phyloP scores from a whole-genome alignment of 2,888 invertebrate genomes.

The Cephus sareptanus region DNA sequence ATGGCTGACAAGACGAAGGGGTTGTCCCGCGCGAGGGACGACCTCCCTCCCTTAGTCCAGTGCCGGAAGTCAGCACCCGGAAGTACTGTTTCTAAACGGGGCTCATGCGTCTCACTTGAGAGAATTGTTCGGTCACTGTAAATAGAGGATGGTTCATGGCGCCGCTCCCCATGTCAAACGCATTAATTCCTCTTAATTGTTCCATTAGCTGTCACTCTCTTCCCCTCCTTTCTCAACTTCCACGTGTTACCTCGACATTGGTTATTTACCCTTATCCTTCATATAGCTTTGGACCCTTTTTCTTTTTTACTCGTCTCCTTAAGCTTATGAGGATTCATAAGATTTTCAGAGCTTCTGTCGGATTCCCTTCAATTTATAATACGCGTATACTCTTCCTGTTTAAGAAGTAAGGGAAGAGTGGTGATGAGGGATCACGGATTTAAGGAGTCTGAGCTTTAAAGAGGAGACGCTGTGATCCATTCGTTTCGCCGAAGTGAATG shows the following conservation, averaged over 20 bases:
- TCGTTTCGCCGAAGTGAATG: background rate
- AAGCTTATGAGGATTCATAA: background rate
- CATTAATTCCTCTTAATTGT: background rate
- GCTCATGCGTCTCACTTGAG: background rate
- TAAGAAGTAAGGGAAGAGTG: background rate
- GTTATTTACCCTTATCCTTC: background rate
- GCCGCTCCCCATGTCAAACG: background rate
- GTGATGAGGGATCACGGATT: background rate
- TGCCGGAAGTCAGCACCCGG: constrained; percentile 61
- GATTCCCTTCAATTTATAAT: background rate
- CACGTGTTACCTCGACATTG: background rate
- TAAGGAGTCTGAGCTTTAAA: background rate
- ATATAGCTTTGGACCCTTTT: background rate
- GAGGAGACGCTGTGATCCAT: background rate
- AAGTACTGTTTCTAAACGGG: constrained; percentile 60
- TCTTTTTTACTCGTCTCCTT: background rate
- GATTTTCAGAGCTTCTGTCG: background rate
- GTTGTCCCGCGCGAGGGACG: constrained; percentile 64
- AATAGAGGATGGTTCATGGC: constrained; percentile 14
- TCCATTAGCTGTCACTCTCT: background rate
- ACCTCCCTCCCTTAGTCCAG: constrained; percentile 59
- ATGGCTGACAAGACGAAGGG: constrained; percentile 79
- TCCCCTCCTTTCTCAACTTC: background rate
- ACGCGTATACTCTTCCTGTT: background rate
- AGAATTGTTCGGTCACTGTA: constrained; percentile 16